A percentile compares a stretch with the other conserved stretches of the same genome.
Conservation (phyloP, 2,888 invertebrate species). For the Saturnia japonica region DNA sequence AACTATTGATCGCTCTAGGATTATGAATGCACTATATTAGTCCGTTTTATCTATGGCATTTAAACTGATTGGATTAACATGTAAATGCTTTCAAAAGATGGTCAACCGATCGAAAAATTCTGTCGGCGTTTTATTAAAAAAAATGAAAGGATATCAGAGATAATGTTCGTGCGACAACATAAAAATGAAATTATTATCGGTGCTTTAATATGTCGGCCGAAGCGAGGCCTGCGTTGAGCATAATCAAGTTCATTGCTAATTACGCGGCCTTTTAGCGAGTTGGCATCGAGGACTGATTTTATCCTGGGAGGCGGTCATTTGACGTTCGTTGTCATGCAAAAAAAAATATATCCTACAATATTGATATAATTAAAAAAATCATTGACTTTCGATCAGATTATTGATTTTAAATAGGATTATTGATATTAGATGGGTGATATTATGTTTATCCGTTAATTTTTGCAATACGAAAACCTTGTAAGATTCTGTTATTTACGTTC, state of each 20-base stretch:
- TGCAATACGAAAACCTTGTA: not conserved
- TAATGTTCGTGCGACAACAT: not conserved
- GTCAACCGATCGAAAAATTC: not conserved
- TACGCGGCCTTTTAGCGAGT: not conserved
- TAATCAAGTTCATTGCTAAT: not conserved
- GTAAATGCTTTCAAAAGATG: constrained; percentile 9
- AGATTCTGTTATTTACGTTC: not conserved
- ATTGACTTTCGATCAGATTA: no score
- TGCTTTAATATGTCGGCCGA: constrained; percentile 25
- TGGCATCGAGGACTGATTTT: constrained; percentile 2
- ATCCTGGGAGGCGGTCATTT: not conserved
- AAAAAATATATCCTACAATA: not conserved
- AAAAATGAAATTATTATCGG: not conserved
- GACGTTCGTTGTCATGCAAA: not conserved
- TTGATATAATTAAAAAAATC: not conserved
- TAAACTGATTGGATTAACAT: not conserved
- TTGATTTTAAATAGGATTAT: no score
- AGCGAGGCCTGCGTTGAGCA: constrained; percentile 14
- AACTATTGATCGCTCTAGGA: not conserved
- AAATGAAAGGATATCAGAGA: constrained; percentile 1
- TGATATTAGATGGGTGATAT: no score
- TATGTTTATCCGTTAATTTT: not conserved
- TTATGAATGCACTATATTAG: constrained; percentile 7
- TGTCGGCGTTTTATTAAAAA: not conserved
- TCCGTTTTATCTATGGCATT: constrained; percentile 1